Base-by-base conservation (phyloP, 2,888 invertebrate genomes). In the Cistogaster globosa region DNA sequence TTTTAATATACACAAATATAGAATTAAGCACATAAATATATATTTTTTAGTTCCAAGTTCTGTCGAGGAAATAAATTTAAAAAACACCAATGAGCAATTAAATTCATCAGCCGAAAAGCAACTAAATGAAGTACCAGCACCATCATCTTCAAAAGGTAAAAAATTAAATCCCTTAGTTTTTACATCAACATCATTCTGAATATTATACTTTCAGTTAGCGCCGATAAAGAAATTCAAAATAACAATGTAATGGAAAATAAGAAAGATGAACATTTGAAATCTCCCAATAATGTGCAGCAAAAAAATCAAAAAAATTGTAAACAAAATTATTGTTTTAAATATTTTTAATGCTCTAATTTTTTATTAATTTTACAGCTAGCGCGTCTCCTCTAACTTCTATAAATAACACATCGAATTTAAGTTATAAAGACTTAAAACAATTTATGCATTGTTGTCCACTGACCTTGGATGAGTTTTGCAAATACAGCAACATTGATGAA, bases 381-480 rank as follows among this genome's bases (percentile, higher is more conserved):
- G 12, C 12, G 12, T 42, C 42, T 12, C 12, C 12, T 42, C 42
- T 45, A 4, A 48, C 12, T 60, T 18, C 62, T 18, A n/a, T 3
- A 22, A 62, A 20, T 14, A 22, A 11, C 12, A 60, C 14, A 6
- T 16, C 32, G 14, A 32, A 14, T 11, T 45, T 57, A 67, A 45
- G 68, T 14, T 77, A 77, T 48, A 38, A 68, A 68, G 22, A 20
- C 6, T 77, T 77, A 51, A 9, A 26, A 51, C 68, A 48, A 5
- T 77, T 68, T n/a, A 36, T 51, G 0, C 68, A 78, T 45, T 78
- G 77, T 38, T 78, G 77, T 18, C 77, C 77, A 22, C 20, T 78
- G 22, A 78, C 60, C 0, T 69, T 36, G 11, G 69, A 78, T 38
- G 53, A 78, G 32, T 78, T 78, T 69, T 20, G 77, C 2, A 53